Evolutionary conservation across 2,797 vertebrate genomes (phyloP).

Genomic region (Sebastes oblongus): DNA sequence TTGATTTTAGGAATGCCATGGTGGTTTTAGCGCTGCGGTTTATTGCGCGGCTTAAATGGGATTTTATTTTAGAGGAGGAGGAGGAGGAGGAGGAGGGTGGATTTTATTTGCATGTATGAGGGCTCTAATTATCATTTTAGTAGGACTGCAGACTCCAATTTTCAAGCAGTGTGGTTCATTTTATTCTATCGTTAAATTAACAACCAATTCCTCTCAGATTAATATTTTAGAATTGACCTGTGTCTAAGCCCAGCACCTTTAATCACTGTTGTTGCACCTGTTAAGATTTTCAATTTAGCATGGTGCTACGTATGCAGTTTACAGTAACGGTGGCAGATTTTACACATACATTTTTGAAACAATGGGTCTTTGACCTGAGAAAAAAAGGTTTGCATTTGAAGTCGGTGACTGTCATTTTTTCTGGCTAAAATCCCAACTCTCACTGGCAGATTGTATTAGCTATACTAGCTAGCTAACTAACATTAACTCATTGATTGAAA

Average conservation of each 20-base stretch:
- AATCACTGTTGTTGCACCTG: not conserved
- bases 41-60: not conserved
- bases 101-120: not conserved
- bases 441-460: not conserved
- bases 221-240: not conserved
- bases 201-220: not conserved
- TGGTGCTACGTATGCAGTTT: not conserved
- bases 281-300: not conserved
- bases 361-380: not conserved
- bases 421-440: not conserved
- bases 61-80: not conserved
- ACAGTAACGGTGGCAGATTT: not conserved
- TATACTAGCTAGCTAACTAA: not conserved
- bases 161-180: not conserved
- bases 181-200: not conserved
- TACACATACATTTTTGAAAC: not conserved
- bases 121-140: not conserved
- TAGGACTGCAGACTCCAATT: not conserved
- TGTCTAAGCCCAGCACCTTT: not conserved
- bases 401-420: not conserved
- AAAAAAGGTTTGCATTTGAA: not conserved
- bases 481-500: not conserved
- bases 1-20: constrained; percentile 32
- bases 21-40: constrained; percentile 4
- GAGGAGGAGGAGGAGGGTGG: not conserved